A percentile compares a stretch with the other conserved stretches of the same genome.
Conservation (phyloP, 2,888 invertebrate genomes). For the Beris chalybata region DNA sequence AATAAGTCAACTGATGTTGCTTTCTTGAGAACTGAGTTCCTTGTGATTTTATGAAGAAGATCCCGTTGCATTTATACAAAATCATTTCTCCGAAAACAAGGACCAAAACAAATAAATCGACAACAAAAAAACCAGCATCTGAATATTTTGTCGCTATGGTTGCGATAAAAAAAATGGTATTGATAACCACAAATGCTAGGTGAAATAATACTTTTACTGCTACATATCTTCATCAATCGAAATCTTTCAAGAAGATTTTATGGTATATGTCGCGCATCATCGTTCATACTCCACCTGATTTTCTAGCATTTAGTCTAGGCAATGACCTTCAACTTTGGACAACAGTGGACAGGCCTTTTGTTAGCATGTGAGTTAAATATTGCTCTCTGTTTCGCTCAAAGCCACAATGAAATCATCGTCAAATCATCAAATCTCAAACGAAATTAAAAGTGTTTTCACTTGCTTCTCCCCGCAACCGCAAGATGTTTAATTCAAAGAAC, state of each 20-base stretch:
- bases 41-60: not conserved
- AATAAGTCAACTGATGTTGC: not conserved
- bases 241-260: slow-evolving; percentile 10
- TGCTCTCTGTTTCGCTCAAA: no score
- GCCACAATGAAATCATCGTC: no score
- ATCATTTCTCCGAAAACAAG: not conserved
- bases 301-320: not conserved
- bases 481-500: no score
- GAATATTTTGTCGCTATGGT: not conserved
- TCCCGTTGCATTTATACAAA: slow-evolving; percentile 15
- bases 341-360: no score
- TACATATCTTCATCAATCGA: slow-evolving; percentile 7
- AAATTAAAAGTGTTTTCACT: no score
- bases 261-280: no score
- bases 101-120: slow-evolving; percentile 8
- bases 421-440: no score
- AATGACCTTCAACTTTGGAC: slow-evolving; percentile 23
- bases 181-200: no score
- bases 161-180: no score
- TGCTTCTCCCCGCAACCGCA: no score
- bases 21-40: slow-evolving; percentile 15
- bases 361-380: no score
- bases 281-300: slow-evolving; percentile 25
- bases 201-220: slow-evolving; percentile 7
- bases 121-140: slow-evolving; percentile 31